Conservation (phyloP, 1,140 invertebrate genomes). For the Aphis craccivora region DNA sequence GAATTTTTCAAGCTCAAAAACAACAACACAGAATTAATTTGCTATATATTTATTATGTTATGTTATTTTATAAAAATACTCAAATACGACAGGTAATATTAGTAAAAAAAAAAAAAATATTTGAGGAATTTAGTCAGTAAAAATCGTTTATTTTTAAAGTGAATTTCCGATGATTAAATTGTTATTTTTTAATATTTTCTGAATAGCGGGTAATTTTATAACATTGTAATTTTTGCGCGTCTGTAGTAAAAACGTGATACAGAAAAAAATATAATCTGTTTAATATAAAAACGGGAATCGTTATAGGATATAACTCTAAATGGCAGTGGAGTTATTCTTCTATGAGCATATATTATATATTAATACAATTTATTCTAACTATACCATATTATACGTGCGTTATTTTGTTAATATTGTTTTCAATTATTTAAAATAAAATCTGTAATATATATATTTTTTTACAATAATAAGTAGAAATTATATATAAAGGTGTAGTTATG, state of each 20-base stretch:
- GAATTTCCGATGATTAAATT: neutral
- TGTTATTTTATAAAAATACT: neutral
- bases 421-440: too few relatives aligned
- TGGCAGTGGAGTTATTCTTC: neutral
- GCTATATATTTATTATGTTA: neutral
- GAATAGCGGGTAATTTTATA: neutral
- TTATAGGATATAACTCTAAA: neutral
- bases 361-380: too few relatives aligned
- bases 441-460: too few relatives aligned
- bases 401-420: too few relatives aligned
- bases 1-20: neutral
- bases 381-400: too few relatives aligned
- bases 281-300: neutral
- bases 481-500: too few relatives aligned
- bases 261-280: too few relatives aligned
- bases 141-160: neutral
- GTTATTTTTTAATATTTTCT: neutral
- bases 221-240: neutral
- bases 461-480: too few relatives aligned
- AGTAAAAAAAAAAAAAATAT: neutral
- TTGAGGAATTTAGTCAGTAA: neutral
- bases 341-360: neutral
- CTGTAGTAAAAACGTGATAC: neutral
- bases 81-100: neutral
- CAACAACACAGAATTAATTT: neutral